A percentile compares a stretch with the other conserved stretches of the same genome.
These are phyloP conservation scores for Bugula neritina DNA, from an alignment of 2,888 invertebrate genomes.

Conservation along the genomic window DNA sequence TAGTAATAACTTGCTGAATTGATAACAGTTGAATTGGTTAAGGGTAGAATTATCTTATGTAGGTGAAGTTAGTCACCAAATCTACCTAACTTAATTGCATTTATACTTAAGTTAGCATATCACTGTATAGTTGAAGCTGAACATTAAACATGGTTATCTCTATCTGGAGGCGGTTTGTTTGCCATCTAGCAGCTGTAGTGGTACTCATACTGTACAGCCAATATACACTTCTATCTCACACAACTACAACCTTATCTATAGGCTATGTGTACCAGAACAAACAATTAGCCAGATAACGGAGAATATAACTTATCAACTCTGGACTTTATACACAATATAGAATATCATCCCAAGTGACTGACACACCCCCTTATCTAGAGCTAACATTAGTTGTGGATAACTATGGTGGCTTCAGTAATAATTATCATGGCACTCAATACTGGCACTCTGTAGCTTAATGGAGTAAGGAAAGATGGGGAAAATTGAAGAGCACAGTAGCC, in stretches of 20 bases:
- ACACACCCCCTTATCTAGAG: not conserved
- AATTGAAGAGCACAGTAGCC: too few species aligned
- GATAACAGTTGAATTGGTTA: too few species aligned
- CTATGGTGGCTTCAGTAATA: too few species aligned
- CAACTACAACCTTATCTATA: not conserved
- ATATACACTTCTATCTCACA: not conserved
- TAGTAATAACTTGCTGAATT: too few species aligned
- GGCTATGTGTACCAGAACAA: not conserved
- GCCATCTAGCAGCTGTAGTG: not conserved
- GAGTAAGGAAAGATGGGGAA: too few species aligned
- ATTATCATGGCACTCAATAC: too few species aligned
- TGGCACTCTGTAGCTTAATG: too few species aligned
- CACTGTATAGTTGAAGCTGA: not conserved
- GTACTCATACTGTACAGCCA: not conserved
- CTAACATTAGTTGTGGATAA: not conserved
- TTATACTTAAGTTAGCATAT: not conserved
- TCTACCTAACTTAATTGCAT: not conserved
- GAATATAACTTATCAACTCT: not conserved
- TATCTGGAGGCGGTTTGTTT: not conserved
- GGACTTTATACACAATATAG: not conserved
- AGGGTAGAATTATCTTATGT: too few species aligned
- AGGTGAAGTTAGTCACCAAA: too few species aligned
- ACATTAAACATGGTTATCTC: not conserved
- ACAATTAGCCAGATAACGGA: not conserved
- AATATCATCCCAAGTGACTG: not conserved